Evolutionary conservation across 2,888 invertebrate genomes (phyloP).

Genomic region (Cremastinae sp.): DNA sequence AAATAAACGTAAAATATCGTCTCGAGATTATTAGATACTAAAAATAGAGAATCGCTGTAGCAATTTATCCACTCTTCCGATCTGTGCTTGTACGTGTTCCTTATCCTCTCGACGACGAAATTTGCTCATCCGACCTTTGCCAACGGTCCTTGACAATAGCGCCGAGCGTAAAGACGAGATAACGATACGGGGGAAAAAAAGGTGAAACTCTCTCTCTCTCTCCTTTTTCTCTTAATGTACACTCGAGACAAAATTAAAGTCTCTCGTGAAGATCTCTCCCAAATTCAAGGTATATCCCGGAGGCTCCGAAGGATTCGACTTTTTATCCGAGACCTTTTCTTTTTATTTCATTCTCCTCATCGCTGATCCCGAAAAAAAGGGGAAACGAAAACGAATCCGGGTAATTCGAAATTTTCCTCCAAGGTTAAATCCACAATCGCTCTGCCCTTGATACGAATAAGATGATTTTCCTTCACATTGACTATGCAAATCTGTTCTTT

Average conservation of each 20-base stretch:
- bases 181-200: slow-evolving; percentile 16
- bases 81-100: too few species aligned
- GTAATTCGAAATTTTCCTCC: slow-evolving; percentile 1
- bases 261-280: slow-evolving; percentile 25
- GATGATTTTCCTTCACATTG: background rate
- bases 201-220: slow-evolving; percentile 4
- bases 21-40: too few species aligned
- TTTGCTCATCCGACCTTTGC: too few species aligned
- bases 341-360: slow-evolving; percentile 12
- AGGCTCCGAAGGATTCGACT: slow-evolving; percentile 13
- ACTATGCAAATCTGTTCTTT: background rate
- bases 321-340: slow-evolving; percentile 22
- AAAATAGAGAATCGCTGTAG: too few species aligned
- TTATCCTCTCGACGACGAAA: too few species aligned
- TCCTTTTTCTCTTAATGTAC: slow-evolving; percentile 14
- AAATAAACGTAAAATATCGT: too few species aligned
- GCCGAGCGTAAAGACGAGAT: background rate
- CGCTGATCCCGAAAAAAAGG: slow-evolving; percentile 16
- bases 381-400: slow-evolving; percentile 9
- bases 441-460: background rate
- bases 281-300: slow-evolving; percentile 8
- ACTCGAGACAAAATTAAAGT: slow-evolving; percentile 33
- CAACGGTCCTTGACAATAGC: background rate
- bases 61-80: too few species aligned
- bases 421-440: slow-evolving; percentile 10